A percentile compares a stretch with the other conserved stretches of the same genome.
phyloP scores from a whole-genome alignment of 2,797 vertebrate genomes.

The Phoxinus dragarum region DNA sequence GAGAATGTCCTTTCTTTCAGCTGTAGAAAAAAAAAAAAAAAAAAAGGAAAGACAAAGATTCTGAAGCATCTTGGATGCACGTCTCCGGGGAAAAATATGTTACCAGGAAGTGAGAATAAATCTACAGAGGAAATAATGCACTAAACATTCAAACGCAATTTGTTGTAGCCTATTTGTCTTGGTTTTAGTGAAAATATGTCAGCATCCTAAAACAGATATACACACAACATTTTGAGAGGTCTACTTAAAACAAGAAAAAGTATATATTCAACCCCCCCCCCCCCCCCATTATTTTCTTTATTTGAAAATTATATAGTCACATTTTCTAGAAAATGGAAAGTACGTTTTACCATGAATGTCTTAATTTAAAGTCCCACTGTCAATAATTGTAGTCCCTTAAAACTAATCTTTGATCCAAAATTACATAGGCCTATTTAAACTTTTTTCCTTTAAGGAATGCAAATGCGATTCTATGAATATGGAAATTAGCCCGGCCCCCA shows the following conservation, averaged over 20 bases:
- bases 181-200: constrained; percentile 10
- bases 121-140: constrained; percentile 32
- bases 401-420: too few species aligned
- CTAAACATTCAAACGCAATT: constrained; percentile 28
- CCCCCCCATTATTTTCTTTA: not conserved
- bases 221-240: not conserved
- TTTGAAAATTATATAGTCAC: not conserved
- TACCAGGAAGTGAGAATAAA: constrained; percentile 56
- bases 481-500: too few species aligned
- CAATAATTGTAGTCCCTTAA: too few species aligned
- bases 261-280: too few species aligned
- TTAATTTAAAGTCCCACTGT: not conserved
- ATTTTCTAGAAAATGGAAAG: not conserved
- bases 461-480: too few species aligned
- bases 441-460: too few species aligned
- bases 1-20: constrained; percentile 51
- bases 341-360: not conserved
- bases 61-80: constrained; percentile 67
- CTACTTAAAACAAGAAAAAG: not conserved
- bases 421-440: too few species aligned
- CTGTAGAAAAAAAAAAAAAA: constrained; percentile 33
- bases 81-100: constrained; percentile 65
- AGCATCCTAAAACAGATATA: not conserved
- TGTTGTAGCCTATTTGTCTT: not conserved
- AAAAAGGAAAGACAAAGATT: constrained; percentile 62